These are phyloP conservation scores for Paraescarpia echinospica DNA, from an alignment of 1,140 invertebrate species.

Conservation along the genomic window DNA sequence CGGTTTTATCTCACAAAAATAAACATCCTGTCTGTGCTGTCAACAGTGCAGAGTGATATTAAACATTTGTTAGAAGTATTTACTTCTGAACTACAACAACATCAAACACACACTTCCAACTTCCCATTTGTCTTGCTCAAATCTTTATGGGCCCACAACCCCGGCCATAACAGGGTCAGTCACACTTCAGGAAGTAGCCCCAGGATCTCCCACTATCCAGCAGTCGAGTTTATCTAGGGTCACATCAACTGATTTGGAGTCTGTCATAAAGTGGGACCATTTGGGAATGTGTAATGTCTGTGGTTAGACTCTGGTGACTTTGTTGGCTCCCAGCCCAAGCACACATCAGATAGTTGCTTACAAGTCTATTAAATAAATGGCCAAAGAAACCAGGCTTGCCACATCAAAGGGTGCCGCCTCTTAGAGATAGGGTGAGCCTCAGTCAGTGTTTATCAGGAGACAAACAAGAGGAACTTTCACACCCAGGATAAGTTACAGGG, in stretches of 20 bases:
- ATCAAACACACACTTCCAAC: background rate
- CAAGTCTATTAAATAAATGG: conserved; percentile 1
- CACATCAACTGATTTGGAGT: background rate
- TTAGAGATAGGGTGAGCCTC: background rate
- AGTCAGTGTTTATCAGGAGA: background rate
- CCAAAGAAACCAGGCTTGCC: background rate
- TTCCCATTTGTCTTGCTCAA: background rate
- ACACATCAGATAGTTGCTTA: background rate
- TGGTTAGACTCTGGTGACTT: background rate
- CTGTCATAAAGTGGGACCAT: background rate
- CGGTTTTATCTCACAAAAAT: background rate
- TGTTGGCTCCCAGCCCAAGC: too few relatives aligned
- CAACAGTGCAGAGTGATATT: background rate
- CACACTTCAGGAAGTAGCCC: background rate
- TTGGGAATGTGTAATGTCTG: background rate
- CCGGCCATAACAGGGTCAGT: background rate
- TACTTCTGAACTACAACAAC: background rate
- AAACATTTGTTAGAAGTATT: too few relatives aligned
- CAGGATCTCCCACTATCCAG: background rate
- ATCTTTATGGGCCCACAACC: background rate
- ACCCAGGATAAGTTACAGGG: background rate
- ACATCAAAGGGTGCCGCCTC: background rate
- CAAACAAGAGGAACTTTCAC: background rate
- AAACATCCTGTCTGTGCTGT: background rate
- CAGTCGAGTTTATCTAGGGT: background rate